Base-by-base conservation (phyloP, 2,113 vertebrate genomes). In the Aplodontia rufa region DNA sequence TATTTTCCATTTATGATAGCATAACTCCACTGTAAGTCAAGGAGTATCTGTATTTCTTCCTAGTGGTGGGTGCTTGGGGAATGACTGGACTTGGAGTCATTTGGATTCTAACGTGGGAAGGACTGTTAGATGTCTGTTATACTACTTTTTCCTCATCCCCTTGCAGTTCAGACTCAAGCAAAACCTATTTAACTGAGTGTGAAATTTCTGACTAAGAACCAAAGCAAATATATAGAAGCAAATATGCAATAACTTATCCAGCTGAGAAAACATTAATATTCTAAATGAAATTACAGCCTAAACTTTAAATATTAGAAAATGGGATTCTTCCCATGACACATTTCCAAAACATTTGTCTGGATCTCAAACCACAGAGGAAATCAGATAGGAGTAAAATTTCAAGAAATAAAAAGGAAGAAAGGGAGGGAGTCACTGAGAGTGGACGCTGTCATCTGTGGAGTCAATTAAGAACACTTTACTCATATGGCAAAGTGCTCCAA, bases 361-460 rank as follows among this genome's bases (percentile, higher is more conserved):
- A 95, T 85, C 62, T 45, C 93, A 90, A 91, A 95, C 95, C 93
- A 87, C 94, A 96, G 86, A 96, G 95, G 96, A 97, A 95, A 94
- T 96, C 69, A 94, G 85, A 94, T 49, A 55, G 22, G 78, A 93
- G 74, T 72, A 79, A 88, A 96, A 9, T 51, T 86, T 79, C 72
- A 20, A 94, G 93, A 87, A 66, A 66, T 55, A 94, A 40, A 94
- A 87, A 80, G 78, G 49, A 81, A 62, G 78, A 74, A 76, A 49
- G 9, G 28, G 74, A 68, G 17, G 20, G 68, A 49, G 55, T 82
- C 51, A 28, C 92, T 90, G 94, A 92, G 82, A 78, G 14, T 60
- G 32, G 64, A 58, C 5, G 0, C 16, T 1, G 1, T 80, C 82
- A 45, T 76, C 89, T 87, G 53, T 66, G 26, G n/a, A 89, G 28